Evolutionary conservation across 2,888 invertebrate genomes (phyloP), one percentile per base, ranked within the genome.

Genomic region (Acrobasis consociella): DNA sequence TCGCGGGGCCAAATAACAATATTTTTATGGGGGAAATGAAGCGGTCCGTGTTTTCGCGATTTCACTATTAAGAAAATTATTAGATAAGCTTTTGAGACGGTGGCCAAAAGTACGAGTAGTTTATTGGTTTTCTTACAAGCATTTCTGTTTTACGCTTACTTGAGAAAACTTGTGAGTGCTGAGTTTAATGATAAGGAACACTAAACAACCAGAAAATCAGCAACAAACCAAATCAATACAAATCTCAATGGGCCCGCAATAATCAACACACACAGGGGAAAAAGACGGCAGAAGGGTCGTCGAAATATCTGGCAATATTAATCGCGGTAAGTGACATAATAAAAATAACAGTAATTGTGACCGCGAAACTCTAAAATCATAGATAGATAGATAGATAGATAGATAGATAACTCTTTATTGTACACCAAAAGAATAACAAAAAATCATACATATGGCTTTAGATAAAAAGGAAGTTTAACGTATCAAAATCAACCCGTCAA

Each of bases 1-100:
- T 66, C 70, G 69, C 76, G 72, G 63, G 63, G 70, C 73, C 66
- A 76, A 74, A 70, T 73, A 72, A 76, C 69, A 73, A 79, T 74
- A 74, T 73, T 77, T 74, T 77, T 76, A 72, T 74, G 62, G 64
- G 67, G 70, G 62, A 69, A 65, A 69, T 70, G 72, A 73, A 71
- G 69, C 64, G 42, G 42, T 62, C 64, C 61, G 51, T 64, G 55
- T 65, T 64, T 64, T 66, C 52, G 58, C 58, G 60, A 60, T 61
- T 67, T 53, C 62, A 63, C 64, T 56, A 56, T 62, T 62, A 50
- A 56, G 46, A 52, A 42, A 61, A 64, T 51, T 31, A 62, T 61
- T 64, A 65, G 67, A 60, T 62, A 63, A 53, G 59, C 64, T 68
- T 15, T 56, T 50, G 16, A 22, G 8, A 17, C 13, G n/a, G n/a